These are phyloP conservation scores for Pithecia hirsuta DNA, from an alignment of 2,797 vertebrate species.

Conservation along the genomic window DNA sequence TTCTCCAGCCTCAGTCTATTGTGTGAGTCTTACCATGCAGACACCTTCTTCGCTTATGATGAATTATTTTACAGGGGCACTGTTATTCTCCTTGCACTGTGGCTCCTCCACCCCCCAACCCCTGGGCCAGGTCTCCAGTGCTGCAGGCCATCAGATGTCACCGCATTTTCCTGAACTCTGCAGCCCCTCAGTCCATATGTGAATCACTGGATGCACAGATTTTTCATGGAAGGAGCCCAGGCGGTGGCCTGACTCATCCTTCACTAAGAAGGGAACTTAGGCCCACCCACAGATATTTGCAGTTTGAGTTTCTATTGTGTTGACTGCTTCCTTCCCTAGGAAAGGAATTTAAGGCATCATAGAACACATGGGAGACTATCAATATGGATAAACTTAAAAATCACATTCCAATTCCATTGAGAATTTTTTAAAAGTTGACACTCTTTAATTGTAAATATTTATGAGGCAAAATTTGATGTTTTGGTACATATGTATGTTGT, in stretches of 20 bases:
- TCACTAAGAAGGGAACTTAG: not conserved
- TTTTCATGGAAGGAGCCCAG: not conserved
- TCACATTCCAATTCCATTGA: not conserved
- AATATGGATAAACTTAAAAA: slow-evolving; percentile 33
- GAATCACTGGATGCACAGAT: not conserved
- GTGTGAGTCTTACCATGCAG: not conserved
- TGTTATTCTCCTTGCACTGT: not conserved
- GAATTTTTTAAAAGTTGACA: not conserved
- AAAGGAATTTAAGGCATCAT: not conserved
- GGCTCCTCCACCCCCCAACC: not conserved
- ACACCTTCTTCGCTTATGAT: not conserved
- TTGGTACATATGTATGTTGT: not conserved
- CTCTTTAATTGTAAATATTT: not conserved
- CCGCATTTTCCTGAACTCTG: not conserved
- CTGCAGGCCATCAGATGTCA: not conserved
- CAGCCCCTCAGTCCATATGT: not conserved
- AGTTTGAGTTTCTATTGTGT: not conserved
- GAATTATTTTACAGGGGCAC: not conserved
- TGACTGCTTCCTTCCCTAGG: not conserved
- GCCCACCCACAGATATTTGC: not conserved
- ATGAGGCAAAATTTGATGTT: not conserved
- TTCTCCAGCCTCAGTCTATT: not conserved
- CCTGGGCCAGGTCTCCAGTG: not conserved
- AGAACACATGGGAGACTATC: not conserved
- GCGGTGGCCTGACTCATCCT: not conserved